Evolutionary conservation across 2,888 invertebrate species (phyloP), one percentile per base, ranked within the genome.

Genomic region (Aphodius granarius): DNA sequence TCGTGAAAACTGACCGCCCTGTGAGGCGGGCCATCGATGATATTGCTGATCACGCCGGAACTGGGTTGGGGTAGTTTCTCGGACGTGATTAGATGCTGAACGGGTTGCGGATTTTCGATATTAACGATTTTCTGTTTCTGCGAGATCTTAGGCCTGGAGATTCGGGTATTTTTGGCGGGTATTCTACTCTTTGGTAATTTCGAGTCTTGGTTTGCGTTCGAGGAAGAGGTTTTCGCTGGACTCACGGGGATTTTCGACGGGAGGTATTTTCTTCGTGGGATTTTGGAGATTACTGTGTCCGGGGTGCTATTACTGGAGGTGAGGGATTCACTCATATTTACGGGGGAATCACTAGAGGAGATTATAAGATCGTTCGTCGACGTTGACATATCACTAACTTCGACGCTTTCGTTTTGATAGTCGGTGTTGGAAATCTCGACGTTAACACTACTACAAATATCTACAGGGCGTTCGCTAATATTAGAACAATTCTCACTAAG

Each of bases 1-100:
- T 93, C 93, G 82, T 93, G 93, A 83, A 93, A 93, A 86, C 93
- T 92, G 76, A 93, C 86, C 6, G 91, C 91, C 81, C 92, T 88
- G 81, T 89, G 86, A 0, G 88, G 88, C 0, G 88, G 87, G 76
- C 91, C 91, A 72, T 87, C 87, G 43, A 88, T 87, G 15, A 88
- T 86, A 78, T 86, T 86, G 78, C 86, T 85, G 15, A 86, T 81
- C 15, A 84, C 83, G 3, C 86, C 86, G 0, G 86, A 84, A 0
- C 84, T 80, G 72, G 84, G 83, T 77, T 85, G 86, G 3, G 86
- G 86, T 72, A 86, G 81, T 75, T 83, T 81, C 77, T 87, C 87
- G 13, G 87, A 86, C 5, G 87, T 86, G 70, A 87, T 87, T 43
- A 86, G 79, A 75, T 85, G 86, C 78, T 85, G 84, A 13, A 13